Evolutionary conservation across 2,888 invertebrate genomes (phyloP).

Genomic region (Ichneumoninae sp.): DNA sequence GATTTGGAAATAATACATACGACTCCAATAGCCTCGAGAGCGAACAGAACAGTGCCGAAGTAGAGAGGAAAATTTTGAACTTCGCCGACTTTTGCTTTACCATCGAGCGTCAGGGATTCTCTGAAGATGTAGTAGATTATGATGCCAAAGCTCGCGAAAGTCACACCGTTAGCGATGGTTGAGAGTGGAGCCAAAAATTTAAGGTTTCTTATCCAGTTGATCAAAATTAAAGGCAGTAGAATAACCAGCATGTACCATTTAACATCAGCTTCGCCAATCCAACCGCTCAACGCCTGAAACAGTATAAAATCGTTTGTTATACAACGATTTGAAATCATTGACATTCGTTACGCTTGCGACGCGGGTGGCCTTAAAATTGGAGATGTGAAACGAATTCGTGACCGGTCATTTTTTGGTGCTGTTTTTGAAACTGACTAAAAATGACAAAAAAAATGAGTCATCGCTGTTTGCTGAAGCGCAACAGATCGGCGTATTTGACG

Average conservation of each 20-base stretch:
- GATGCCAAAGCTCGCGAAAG: conserved; percentile 92
- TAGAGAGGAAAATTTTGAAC: conserved; percentile 93
- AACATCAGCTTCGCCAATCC: conserved; percentile 84
- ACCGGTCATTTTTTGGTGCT: not conserved
- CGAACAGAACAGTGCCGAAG: conserved; percentile 98
- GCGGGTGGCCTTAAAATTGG: not conserved
- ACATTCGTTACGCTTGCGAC: conserved; percentile 28
- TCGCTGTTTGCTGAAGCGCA: no score
- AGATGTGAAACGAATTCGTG: no score
- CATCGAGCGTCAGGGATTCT: conserved; percentile 88
- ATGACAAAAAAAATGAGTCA: no score
- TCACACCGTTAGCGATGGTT: conserved; percentile 93
- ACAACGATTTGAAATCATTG: not conserved
- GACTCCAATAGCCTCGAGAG: conserved; percentile 97
- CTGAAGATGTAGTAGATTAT: conserved; percentile 94
- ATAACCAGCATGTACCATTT: conserved; percentile 88
- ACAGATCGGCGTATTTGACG: no score
- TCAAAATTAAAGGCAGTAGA: conserved; percentile 88
- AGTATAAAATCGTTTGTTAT: conserved; percentile 6
- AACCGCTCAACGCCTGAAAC: conserved; percentile 84
- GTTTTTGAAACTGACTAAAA: no score
- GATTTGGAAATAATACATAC: conserved; percentile 85
- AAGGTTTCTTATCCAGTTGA: conserved; percentile 93
- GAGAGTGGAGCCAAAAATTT: conserved; percentile 96
- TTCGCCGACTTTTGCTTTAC: conserved; percentile 88